Percentiles rank a stretch among this genome's conserved stretches.
These are phyloP conservation scores for Drosophila auraria DNA, from an alignment of 1,140 invertebrate genomes.

Conservation along the genomic window DNA sequence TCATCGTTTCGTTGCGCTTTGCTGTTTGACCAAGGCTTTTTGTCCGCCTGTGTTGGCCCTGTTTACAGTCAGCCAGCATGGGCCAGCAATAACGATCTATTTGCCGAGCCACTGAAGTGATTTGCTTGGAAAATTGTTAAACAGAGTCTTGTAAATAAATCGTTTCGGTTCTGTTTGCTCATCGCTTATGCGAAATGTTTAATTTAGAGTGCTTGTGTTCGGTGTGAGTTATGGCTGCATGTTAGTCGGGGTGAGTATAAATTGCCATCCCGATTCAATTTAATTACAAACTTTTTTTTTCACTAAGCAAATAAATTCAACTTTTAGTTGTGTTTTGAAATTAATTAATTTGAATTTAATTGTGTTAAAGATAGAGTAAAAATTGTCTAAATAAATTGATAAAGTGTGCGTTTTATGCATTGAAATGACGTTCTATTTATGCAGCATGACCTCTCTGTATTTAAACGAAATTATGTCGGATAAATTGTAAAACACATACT, in stretches of 20 bases:
- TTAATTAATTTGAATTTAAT: background rate
- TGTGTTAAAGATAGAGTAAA: background rate
- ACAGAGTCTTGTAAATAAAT: conserved; percentile 42
- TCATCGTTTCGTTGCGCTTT: conserved; percentile 40
- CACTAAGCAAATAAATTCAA: too few relatives aligned
- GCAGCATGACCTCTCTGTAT: background rate
- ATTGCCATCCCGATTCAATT: too few relatives aligned
- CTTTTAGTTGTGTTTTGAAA: background rate
- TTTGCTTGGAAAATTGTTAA: conserved; percentile 45
- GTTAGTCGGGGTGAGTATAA: background rate
- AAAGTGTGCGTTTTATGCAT: background rate
- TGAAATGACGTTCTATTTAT: background rate
- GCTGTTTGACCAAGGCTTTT: conserved; percentile 59
- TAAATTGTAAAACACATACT: too few relatives aligned
- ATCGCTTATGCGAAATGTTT: conserved; percentile 23
- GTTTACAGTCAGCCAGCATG: conserved; percentile 38
- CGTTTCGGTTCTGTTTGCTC: conserved; percentile 26
- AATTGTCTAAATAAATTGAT: background rate
- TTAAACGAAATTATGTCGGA: background rate
- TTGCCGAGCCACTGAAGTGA: conserved; percentile 53
- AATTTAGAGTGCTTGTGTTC: conserved; percentile 2
- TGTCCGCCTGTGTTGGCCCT: conserved; percentile 13
- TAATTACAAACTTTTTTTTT: background rate
- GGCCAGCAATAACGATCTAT: conserved; percentile 56
- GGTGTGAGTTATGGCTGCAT: conserved; percentile 13